Percentiles rank a stretch among this genome's conserved stretches.
Conservation (phyloP, 2,888 invertebrate species). For the Ganaspis brasiliensis region DNA sequence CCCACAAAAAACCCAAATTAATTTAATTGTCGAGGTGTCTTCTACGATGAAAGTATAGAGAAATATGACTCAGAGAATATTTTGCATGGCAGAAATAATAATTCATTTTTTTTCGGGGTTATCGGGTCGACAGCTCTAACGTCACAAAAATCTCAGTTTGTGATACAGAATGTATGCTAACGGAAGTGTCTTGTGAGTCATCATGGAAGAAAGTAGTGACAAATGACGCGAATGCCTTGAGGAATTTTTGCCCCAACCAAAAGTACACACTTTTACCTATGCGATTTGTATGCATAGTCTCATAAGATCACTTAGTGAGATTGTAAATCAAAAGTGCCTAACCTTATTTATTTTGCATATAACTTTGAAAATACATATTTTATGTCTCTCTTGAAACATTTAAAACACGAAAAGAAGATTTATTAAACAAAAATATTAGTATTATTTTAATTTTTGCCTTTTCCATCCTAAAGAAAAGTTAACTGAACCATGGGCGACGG, state of each 20-base stretch:
- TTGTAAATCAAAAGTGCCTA: not conserved
- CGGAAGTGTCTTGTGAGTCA: constrained; percentile 72
- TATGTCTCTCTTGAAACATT: too few species aligned
- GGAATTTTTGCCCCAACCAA: constrained; percentile 41
- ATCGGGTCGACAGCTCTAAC: constrained; percentile 63
- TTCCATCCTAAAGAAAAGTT: too few species aligned
- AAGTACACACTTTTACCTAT: constrained; percentile 39
- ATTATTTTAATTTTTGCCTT: too few species aligned
- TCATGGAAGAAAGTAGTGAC: constrained; percentile 61
- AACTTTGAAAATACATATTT: not conserved
- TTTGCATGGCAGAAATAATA: not conserved
- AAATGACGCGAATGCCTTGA: constrained; percentile 36
- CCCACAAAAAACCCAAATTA: too few species aligned
- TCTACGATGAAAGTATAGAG: too few species aligned
- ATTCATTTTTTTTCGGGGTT: constrained; percentile 62
- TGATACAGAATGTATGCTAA: constrained; percentile 66
- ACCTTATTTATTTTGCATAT: not conserved
- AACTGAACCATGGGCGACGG: too few species aligned
- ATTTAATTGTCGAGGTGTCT: too few species aligned
- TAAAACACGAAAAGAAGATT: too few species aligned
- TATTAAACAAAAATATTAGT: too few species aligned
- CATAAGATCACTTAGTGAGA: not conserved
- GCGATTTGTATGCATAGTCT: constrained; percentile 22
- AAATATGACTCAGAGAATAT: too few species aligned
- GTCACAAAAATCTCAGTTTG: constrained; percentile 47